Evolutionary conservation across 2,113 vertebrate species (phyloP), one percentile per base, ranked within the genome.

Genomic region (Embiotoca jacksoni): DNA sequence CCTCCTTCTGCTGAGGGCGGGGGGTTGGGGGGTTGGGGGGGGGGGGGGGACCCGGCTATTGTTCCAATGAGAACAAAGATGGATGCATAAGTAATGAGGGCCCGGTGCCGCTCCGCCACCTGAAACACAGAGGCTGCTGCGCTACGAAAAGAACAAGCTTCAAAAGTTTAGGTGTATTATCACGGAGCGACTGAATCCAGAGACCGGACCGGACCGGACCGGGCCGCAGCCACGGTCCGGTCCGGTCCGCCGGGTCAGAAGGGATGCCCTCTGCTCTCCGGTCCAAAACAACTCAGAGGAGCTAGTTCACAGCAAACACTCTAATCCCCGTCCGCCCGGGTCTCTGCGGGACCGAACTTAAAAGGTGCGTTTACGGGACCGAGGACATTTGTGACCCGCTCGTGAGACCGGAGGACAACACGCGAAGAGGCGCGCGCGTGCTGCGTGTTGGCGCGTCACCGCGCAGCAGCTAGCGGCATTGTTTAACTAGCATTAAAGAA

Each of bases 41-140:
- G 86, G 64, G 88, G 88, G 64, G 85, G 80, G 78, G 79, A 74
- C 72, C 60, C 53, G 49, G 90, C 92, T 88, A 93, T 95, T 95
- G 94, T 95, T 90, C 85, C 86, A 80, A 65, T 89, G 87, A 86
- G 91, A 95, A 94, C 93, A 94, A 94, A 94, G 93, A 91, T 94
- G 85, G 89, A 90, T 82, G 74, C 76, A 86, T 89, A 89, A 84
- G 70, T 89, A 89, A 92, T 83, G 89, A 86, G 73, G 87, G 89
- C 88, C 90, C 66, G 14, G 9, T 35, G 31, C 46, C 41, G 2
- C 64, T 30, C 3, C 13, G 7, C 14, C 30, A 41, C n/a, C 30
- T 33, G 0, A 56, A 64, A 60, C 39, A 23, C n/a, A 3, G 23
- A 37, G 0, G 35, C 1, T 30, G 13, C 5, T 32, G 2, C 2